Evolutionary conservation across 2,797 vertebrate species (phyloP).

Genomic region (Diceros bicornis): DNA sequence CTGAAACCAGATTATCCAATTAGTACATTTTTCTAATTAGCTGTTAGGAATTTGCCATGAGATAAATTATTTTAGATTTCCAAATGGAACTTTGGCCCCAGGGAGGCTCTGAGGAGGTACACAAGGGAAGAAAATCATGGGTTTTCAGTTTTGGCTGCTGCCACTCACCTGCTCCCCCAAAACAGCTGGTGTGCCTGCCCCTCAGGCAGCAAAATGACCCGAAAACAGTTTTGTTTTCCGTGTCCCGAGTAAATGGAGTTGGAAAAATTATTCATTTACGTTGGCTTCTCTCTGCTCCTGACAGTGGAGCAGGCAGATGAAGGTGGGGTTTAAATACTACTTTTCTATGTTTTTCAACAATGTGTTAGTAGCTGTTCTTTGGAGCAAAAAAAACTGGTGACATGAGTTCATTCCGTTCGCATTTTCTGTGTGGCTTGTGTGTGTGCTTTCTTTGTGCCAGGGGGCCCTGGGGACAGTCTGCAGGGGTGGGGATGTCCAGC

Average conservation of each 20-base stretch:
- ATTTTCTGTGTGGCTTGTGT: not conserved
- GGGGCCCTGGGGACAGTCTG: not conserved
- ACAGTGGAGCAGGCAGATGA: not conserved
- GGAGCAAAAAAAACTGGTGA: not conserved
- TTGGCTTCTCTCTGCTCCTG: not conserved
- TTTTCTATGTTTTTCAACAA: not conserved
- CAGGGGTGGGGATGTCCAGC: not conserved
- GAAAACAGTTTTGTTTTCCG: slow-evolving; percentile 20
- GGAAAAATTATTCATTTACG: not conserved
- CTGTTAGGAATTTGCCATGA: slow-evolving; percentile 69
- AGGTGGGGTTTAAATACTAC: not conserved
- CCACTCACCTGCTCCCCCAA: not conserved
- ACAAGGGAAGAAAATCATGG: not conserved
- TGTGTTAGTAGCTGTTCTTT: not conserved
- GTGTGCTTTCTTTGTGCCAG: not conserved
- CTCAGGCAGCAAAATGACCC: not conserved
- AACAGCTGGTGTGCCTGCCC: not conserved
- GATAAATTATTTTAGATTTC: slow-evolving; percentile 74
- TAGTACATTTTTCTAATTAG: slow-evolving; percentile 75
- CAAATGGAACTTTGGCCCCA: slow-evolving; percentile 62
- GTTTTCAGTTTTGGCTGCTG: not conserved
- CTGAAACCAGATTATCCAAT: slow-evolving; percentile 76
- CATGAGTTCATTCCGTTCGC: not conserved
- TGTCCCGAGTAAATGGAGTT: not conserved
- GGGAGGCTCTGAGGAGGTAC: not conserved